These are phyloP conservation scores for Brachyalestes nurse DNA, from an alignment of 2,797 vertebrate genomes.

Conservation along the genomic window DNA sequence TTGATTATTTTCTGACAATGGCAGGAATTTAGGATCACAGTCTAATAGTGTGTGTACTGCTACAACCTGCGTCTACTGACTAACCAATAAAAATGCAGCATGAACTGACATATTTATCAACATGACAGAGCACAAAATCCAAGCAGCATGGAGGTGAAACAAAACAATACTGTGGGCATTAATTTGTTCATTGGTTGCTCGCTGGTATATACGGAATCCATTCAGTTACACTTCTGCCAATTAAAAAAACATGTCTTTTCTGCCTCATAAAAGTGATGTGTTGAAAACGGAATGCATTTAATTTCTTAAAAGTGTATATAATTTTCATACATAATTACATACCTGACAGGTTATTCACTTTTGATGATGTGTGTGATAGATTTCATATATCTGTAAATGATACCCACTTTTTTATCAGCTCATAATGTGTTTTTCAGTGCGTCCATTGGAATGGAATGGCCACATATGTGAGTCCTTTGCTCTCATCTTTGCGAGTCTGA, in stretches of 20 bases:
- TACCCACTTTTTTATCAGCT: not conserved
- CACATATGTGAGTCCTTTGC: conserved; percentile 38
- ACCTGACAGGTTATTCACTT: not conserved
- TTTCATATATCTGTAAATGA: not conserved
- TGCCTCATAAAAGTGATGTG: too few species aligned
- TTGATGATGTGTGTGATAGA: not conserved
- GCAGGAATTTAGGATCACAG: too few species aligned
- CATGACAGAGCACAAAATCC: too few species aligned
- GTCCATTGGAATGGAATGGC: conserved; percentile 27
- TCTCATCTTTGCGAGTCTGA: conserved; percentile 49
- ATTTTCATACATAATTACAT: not conserved
- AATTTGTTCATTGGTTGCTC: not conserved
- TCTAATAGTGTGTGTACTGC: too few species aligned
- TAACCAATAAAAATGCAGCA: too few species aligned
- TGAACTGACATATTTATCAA: too few species aligned
- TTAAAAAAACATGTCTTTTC: conserved; percentile 18
- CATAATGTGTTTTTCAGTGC: not conserved
- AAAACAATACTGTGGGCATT: not conserved
- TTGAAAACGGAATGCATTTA: not conserved
- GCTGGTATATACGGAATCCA: not conserved
- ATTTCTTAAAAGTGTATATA: not conserved
- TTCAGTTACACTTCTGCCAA: not conserved
- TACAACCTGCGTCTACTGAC: too few species aligned
- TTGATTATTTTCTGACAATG: too few species aligned
- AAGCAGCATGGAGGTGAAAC: too few species aligned